A percentile compares a stretch with the other conserved stretches of the same genome.
Conservation (phyloP, 1,140 invertebrate species). For the Cylas formicarius region DNA sequence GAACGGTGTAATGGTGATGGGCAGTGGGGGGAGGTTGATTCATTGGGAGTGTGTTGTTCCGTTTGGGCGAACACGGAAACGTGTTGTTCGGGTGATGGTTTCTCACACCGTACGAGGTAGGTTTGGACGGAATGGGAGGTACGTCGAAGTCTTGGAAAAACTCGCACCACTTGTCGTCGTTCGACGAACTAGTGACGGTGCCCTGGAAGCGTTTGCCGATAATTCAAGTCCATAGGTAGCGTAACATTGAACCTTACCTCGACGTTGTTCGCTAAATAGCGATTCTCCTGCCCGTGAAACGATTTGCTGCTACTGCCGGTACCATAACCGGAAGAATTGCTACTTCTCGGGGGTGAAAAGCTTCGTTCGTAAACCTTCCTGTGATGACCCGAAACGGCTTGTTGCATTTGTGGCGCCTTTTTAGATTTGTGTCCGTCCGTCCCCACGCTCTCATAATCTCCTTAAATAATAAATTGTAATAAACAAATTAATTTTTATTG, state of each 20-base stretch:
- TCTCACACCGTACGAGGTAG: conserved; percentile 18
- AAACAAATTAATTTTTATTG: too few species aligned
- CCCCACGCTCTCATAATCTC: conserved; percentile 62
- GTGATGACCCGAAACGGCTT: conserved; percentile 52
- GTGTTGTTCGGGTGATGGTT: conserved; percentile 32
- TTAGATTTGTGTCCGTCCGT: conserved; percentile 35
- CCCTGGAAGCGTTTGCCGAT: conserved; percentile 35
- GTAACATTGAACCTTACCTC: conserved; percentile 9
- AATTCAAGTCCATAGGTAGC: neutral
- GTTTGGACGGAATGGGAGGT: conserved; percentile 28
- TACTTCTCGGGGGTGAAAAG: conserved; percentile 73
- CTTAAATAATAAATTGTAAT: conserved; percentile 31
- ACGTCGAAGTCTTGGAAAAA: conserved; percentile 30
- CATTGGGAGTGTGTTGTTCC: conserved; percentile 28
- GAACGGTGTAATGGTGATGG: conserved; percentile 36
- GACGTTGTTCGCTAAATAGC: conserved; percentile 31
- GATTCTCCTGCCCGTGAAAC: conserved; percentile 46
- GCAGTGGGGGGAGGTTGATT: conserved; percentile 11
- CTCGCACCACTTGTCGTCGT: conserved; percentile 58
- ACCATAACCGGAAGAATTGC: conserved; percentile 76
- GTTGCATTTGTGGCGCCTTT: conserved; percentile 42
- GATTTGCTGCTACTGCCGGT: conserved; percentile 70
- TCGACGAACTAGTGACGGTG: conserved; percentile 55
- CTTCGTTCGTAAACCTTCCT: conserved; percentile 63
- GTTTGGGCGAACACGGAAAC: conserved; percentile 39